Evolutionary conservation across 37 sponge, comb jelly and placozoan species (phyloP).

Genomic region (Cliona cf. orientalis): DNA sequence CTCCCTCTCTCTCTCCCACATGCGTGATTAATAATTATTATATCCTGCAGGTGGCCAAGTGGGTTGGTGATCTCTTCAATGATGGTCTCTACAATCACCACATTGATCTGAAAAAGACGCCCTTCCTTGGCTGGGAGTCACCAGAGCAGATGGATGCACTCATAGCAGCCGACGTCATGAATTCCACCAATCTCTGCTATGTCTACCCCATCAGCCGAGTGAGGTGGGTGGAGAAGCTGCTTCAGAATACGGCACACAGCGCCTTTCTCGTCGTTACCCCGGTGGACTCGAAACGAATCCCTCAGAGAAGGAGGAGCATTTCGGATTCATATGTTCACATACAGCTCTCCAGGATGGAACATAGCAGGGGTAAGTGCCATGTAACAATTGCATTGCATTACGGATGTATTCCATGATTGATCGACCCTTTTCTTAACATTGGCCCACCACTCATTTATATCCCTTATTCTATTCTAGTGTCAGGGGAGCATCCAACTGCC

Average conservation of each 20-base stretch:
- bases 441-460: too few species aligned
- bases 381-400: too few species aligned
- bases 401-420: too few species aligned
- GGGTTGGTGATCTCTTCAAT: constrained; percentile 97
- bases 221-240: constrained; percentile 35
- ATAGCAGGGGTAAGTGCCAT: too few species aligned
- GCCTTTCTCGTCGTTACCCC: constrained; percentile 79
- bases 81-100: constrained; percentile 90
- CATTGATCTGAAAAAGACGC: constrained; percentile 81
- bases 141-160: constrained; percentile 70
- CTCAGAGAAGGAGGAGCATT: constrained; percentile 4
- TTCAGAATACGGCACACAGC: constrained; percentile 68
- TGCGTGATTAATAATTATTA: too few species aligned
- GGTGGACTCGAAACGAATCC: not conserved
- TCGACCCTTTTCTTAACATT: too few species aligned
- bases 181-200: constrained; percentile 47
- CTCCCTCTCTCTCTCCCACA: too few species aligned
- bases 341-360: too few species aligned
- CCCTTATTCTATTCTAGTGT: too few species aligned
- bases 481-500: too few species aligned
- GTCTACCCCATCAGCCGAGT: constrained; percentile 74
- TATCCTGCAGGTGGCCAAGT: constrained; percentile 89
- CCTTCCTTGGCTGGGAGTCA: constrained; percentile 92
- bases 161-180: constrained; percentile 85
- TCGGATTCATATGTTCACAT: too few species aligned